These are phyloP conservation scores for Scaptomyza caliginosa DNA, from an alignment of 2,888 invertebrate species.

Conservation along the genomic window DNA sequence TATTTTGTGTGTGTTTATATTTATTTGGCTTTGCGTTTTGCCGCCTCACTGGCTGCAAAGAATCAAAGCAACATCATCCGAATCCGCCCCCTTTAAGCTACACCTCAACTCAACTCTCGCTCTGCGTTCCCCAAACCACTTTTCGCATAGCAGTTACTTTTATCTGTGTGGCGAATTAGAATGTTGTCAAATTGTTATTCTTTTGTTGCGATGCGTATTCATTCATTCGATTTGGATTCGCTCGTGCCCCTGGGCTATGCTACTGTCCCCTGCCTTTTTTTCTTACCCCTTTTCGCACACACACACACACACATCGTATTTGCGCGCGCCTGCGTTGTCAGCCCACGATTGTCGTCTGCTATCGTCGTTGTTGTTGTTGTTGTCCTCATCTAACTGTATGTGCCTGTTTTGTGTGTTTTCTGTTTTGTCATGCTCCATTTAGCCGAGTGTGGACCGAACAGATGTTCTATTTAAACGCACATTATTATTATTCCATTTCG, in stretches of 20 bases:
- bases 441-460: slow-evolving; percentile 84
- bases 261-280: slow-evolving; percentile 4
- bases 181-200: slow-evolving; percentile 84
- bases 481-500: slow-evolving; percentile 82
- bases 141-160: slow-evolving; percentile 68
- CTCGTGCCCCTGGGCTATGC: slow-evolving; percentile 9
- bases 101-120: background rate
- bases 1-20: slow-evolving; percentile 63
- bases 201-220: slow-evolving; percentile 76
- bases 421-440: slow-evolving; percentile 84
- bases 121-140: background rate
- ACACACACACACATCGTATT: slow-evolving; percentile 13
- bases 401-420: slow-evolving; percentile 71
- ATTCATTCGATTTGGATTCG: slow-evolving; percentile 81
- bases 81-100: slow-evolving; percentile 27
- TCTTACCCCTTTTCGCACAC: slow-evolving; percentile 74
- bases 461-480: slow-evolving; percentile 84
- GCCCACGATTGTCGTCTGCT: slow-evolving; percentile 31
- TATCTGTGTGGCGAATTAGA: slow-evolving; percentile 83
- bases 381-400: slow-evolving; percentile 26
- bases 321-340: slow-evolving; percentile 69
- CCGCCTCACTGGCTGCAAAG: slow-evolving; percentile 68
- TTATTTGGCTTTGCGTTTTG: slow-evolving; percentile 80
- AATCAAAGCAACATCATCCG: slow-evolving; percentile 67
- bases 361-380: slow-evolving; percentile 5